These are phyloP conservation scores for Zonitis immaculata DNA, from an alignment of 2,888 invertebrate genomes.

Conservation along the genomic window DNA sequence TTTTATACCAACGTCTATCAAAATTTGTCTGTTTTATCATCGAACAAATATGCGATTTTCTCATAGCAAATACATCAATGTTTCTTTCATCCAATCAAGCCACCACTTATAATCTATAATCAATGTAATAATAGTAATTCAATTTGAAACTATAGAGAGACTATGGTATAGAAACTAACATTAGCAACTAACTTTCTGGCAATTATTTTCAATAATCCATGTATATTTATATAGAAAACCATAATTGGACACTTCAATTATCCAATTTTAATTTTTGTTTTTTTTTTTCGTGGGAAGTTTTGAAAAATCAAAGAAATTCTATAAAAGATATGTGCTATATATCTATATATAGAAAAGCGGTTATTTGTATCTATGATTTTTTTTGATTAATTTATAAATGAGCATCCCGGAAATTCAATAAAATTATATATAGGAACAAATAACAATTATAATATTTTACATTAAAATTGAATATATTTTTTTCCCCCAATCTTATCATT, in stretches of 20 bases:
- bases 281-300: no score
- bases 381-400: not conserved
- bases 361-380: not conserved
- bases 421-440: slow-evolving; percentile 9
- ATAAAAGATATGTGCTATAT: slow-evolving; percentile 24
- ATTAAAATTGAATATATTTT: not conserved
- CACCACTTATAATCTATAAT: not conserved
- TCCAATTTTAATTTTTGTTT: no score
- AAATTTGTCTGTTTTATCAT: not conserved
- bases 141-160: not conserved
- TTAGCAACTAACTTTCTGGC: not conserved
- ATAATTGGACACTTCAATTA: not conserved
- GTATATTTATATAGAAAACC: not conserved
- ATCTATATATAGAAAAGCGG: slow-evolving; percentile 24
- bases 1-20: not conserved
- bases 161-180: not conserved
- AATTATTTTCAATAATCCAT: not conserved
- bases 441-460: slow-evolving; percentile 6
- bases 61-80: not conserved
- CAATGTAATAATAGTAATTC: not conserved
- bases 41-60: not conserved
- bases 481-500: not conserved
- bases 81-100: not conserved
- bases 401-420: not conserved
- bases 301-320: no score